Evolutionary conservation across 2,113 vertebrate genomes (phyloP).

Genomic region (Callocephalon fimbriatum): DNA sequence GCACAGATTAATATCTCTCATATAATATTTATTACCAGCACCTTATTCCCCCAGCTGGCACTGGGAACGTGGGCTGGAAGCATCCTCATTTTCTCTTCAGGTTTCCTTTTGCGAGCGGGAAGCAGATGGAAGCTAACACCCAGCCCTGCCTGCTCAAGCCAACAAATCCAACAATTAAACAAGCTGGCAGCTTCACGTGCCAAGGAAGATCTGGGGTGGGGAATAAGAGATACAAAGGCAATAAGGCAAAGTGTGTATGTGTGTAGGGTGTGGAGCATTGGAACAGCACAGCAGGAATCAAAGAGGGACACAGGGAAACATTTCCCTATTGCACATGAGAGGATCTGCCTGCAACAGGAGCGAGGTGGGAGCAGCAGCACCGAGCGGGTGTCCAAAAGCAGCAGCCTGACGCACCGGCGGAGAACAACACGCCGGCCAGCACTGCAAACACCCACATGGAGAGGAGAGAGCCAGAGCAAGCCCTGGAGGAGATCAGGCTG

Average conservation of each 20-base stretch:
- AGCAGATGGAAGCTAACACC: neutral
- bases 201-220: neutral
- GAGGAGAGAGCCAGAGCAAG: neutral
- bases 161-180: neutral
- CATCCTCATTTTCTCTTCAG: neutral
- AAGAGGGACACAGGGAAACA: neutral
- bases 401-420: fast-evolving
- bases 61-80: neutral
- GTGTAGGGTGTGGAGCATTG: neutral
- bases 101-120: neutral
- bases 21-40: neutral
- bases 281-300: neutral
- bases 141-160: neutral
- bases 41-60: neutral
- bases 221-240: neutral
- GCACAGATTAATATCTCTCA: neutral
- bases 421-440: fast-evolving
- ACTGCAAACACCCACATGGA: neutral
- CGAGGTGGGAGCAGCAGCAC: neutral
- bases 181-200: neutral
- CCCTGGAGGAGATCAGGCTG: neutral
- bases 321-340: neutral
- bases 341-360: neutral
- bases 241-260: neutral
- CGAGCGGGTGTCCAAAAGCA: neutral